Evolutionary conservation across 1,140 invertebrate genomes (phyloP), one percentile per base, ranked within the genome.

Genomic region (Musca vetustissima): DNA sequence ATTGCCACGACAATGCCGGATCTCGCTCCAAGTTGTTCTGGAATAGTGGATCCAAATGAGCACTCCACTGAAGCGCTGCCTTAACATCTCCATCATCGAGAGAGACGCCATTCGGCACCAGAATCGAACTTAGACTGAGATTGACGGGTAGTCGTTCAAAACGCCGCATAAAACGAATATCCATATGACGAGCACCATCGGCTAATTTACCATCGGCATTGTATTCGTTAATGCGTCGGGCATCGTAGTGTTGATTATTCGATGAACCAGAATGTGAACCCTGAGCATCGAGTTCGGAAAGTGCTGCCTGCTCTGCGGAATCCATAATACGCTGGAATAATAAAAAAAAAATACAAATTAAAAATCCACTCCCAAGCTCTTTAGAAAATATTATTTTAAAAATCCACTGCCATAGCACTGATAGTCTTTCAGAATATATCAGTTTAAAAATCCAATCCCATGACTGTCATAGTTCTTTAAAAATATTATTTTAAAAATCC

Each of bases 1-100:
- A 98, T 84, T 99, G 97, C 96, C 95, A 98, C 19, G 94, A 92
- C 7, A 98, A 86, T 0, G 93, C 89, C 1, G 93, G 91, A 86
- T 98, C 95, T 74, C 91, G 90, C 79, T 96, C 91, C 75, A 94
- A 93, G 85, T 98, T 98, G 80, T 94, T 93, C 71, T 91, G 88
- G 83, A 98, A 99, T 64, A 95, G 86, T 47, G 92, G 89, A 84
- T 97, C 94, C 75, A 99, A 86, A 73, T 92, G 89, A 71, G 93
- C 91, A 48, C 95, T 96, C 96, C 96, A 98, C 76, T 93, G 90
- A 75, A 98, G 91, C 24, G 93, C 93, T 77, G 94, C 92, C 69
- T 92, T 86, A 15, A 96, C 90, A 73, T 93, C 90, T 15, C 85
- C 76, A 79, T 93, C 93, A 93, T 79, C 76, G 69, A 83, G 71